phyloP scores from a whole-genome alignment of 1,140 invertebrate genomes.

The Conus ventricosus region DNA sequence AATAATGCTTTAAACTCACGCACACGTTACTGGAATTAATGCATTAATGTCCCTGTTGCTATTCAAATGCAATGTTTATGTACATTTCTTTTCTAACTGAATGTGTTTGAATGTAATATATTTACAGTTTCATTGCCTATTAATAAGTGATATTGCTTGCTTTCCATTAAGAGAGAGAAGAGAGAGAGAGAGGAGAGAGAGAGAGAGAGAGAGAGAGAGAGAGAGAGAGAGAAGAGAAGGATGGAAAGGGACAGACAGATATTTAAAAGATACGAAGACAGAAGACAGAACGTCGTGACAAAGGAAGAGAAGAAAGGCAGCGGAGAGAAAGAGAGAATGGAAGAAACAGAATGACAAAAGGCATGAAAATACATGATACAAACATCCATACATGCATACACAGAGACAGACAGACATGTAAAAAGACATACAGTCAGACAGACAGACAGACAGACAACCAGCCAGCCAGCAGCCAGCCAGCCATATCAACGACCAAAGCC shows the following conservation, averaged over 20 bases:
- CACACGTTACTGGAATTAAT: too few relatives aligned
- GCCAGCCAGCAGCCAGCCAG: constrained; percentile 11
- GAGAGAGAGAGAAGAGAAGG: constrained; percentile 31
- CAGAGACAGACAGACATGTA: constrained; percentile 25
- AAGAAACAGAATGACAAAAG: neutral
- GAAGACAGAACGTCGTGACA: neutral
- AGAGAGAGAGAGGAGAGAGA: constrained; percentile 6
- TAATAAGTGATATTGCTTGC: too few relatives aligned
- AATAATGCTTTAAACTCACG: too few relatives aligned
- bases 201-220: constrained; percentile 33
- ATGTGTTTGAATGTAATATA: too few relatives aligned
- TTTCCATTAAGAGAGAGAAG: neutral
- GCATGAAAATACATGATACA: neutral
- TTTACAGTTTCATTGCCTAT: too few relatives aligned
- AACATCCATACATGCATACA: neutral
- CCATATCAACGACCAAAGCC: neutral
- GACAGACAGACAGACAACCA: constrained; percentile 29
- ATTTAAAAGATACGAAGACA: neutral
- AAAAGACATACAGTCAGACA: constrained; percentile 24
- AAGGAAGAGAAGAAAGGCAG: neutral
- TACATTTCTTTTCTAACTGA: too few relatives aligned
- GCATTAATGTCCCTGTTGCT: too few relatives aligned
- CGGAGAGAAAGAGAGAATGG: neutral
- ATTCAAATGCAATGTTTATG: too few relatives aligned
- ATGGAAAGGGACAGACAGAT: constrained; percentile 25